A percentile compares a stretch with the other conserved stretches of the same genome.
These are phyloP conservation scores for Blastomussa wellsi DNA, from an alignment of 92 coral and sea anemone genomes.

Conservation along the genomic window DNA sequence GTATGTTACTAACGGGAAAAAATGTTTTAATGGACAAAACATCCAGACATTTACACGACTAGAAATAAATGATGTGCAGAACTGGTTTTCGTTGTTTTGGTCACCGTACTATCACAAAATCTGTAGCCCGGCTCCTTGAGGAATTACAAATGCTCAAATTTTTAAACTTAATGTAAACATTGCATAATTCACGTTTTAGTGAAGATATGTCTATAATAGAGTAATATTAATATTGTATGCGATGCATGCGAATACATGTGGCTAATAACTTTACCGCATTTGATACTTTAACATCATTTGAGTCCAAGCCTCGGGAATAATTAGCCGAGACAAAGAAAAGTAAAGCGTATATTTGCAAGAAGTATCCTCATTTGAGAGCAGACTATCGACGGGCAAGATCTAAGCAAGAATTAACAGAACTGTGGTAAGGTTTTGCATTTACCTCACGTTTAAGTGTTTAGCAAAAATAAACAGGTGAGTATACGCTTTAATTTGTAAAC, in stretches of 20 bases:
- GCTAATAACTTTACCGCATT: constrained; percentile 9
- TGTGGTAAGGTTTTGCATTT: neutral
- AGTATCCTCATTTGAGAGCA: neutral
- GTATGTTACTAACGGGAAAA: neutral
- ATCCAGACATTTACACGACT: neutral
- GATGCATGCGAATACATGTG: neutral
- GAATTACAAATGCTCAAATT: neutral
- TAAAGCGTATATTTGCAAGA: neutral
- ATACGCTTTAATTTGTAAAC: neutral
- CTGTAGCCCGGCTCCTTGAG: neutral
- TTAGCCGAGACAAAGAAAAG: neutral
- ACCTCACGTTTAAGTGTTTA: neutral
- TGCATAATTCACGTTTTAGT: neutral
- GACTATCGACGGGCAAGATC: neutral
- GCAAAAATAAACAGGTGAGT: neutral
- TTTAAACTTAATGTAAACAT: neutral
- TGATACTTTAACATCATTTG: neutral
- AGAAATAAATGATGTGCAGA: neutral
- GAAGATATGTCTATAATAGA: neutral
- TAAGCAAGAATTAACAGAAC: neutral
- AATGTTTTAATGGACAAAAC: neutral
- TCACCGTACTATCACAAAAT: neutral
- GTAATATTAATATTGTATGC: constrained; percentile 9
- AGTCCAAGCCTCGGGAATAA: neutral
- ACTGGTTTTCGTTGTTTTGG: neutral